phyloP scores from a whole-genome alignment of 2,888 invertebrate genomes.

The Lasioglossum marginatum region DNA sequence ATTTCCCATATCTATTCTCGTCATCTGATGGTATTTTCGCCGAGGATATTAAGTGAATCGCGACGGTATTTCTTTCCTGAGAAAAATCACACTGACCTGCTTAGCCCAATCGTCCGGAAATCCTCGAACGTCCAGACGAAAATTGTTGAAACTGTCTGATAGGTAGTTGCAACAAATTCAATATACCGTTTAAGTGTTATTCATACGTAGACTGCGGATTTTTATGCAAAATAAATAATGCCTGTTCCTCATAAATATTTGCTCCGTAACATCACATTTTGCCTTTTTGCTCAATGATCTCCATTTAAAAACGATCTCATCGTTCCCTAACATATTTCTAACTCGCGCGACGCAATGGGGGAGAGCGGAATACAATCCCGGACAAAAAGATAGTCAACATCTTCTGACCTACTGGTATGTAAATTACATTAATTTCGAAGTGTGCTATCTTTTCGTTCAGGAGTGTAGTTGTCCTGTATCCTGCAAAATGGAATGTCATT shows the following conservation, averaged over 20 bases:
- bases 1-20: constrained; percentile 13
- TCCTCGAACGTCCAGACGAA: neutral
- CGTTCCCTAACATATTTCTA: neutral
- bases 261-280: neutral
- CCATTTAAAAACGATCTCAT: too few relatives aligned
- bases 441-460: too few relatives aligned
- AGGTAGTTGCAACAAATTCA: neutral
- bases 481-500: neutral
- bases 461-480: neutral
- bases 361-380: neutral
- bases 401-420: too few relatives aligned
- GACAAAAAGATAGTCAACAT: too few relatives aligned
- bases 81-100: neutral
- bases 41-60: constrained; percentile 20
- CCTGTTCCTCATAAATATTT: neutral
- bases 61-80: neutral
- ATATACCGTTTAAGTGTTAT: neutral
- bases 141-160: neutral
- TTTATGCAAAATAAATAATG: neutral
- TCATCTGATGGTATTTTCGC: constrained; percentile 7
- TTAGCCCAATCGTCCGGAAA: neutral
- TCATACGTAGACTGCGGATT: neutral
- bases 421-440: too few relatives aligned
- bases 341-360: neutral
- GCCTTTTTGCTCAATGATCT: neutral